These are phyloP conservation scores for Eleginops maclovinus DNA, from an alignment of 2,113 vertebrate species.

Conservation along the genomic window DNA sequence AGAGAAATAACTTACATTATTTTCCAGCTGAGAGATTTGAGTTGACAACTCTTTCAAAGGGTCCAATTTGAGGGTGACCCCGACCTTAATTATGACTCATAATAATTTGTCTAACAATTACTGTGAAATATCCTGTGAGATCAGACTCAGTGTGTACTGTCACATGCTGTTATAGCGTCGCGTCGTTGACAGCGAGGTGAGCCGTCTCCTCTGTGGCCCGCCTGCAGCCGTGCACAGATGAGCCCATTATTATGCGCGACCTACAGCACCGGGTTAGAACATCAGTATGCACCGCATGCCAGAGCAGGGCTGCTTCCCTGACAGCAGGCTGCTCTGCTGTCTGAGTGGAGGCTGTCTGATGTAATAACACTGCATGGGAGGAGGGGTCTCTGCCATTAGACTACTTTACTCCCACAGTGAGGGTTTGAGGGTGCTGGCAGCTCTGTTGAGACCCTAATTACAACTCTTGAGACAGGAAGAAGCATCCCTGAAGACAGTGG, in stretches of 20 bases:
- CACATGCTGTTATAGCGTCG: conserved; percentile 12
- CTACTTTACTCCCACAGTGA: conserved; percentile 27
- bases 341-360: conserved; percentile 57
- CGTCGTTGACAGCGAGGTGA: conserved; percentile 15
- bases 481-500: conserved; percentile 12
- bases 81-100: conserved; percentile 11
- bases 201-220: conserved; percentile 8
- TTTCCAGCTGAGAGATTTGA: neutral
- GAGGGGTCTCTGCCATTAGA: conserved; percentile 40
- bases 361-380: conserved; percentile 48
- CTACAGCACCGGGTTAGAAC: conserved; percentile 52
- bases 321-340: conserved; percentile 52
- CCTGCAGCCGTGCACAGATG: conserved; percentile 48
- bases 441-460: conserved; percentile 59
- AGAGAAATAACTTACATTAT: neutral
- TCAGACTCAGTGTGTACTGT: conserved; percentile 1
- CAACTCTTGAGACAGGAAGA: conserved; percentile 28
- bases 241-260: conserved; percentile 53
- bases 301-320: conserved; percentile 43
- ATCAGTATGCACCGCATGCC: conserved; percentile 75
- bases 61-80: neutral
- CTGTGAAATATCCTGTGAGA: conserved; percentile 8
- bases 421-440: conserved; percentile 21
- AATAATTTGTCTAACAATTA: conserved; percentile 16
- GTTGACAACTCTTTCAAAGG: neutral